These are phyloP conservation scores for Drymodes brunneopygia DNA, from an alignment of 2,113 vertebrate genomes.

Conservation along the genomic window DNA sequence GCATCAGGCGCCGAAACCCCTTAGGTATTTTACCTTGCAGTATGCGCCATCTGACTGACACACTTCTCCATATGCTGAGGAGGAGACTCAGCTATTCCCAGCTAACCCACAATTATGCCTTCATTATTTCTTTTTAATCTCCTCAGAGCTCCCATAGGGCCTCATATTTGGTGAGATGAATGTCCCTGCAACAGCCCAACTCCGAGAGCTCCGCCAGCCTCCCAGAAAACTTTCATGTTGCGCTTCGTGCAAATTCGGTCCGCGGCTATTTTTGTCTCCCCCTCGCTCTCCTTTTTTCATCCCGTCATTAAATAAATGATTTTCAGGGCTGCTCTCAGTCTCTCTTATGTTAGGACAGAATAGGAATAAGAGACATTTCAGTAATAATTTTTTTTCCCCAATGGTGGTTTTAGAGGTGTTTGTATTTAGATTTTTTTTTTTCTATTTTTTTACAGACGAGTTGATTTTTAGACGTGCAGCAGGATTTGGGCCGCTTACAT, in stretches of 20 bases:
- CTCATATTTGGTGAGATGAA: conserved; percentile 62
- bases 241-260: not conserved
- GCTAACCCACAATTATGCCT: conserved; percentile 69
- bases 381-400: not conserved
- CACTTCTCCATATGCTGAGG: conserved; percentile 71
- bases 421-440: not conserved
- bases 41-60: conserved; percentile 69
- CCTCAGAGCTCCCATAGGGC: conserved; percentile 58
- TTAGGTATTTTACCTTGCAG: conserved; percentile 70
- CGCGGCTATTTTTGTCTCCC: conserved; percentile 5
- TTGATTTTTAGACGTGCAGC: not conserved
- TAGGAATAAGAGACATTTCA: not conserved
- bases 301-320: not conserved
- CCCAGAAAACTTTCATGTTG: conserved; percentile 23
- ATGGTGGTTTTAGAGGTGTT: not conserved
- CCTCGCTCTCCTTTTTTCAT: not conserved
- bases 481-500: not conserved
- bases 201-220: not conserved
- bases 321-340: not conserved
- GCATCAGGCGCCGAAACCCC: conserved; percentile 60
- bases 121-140: conserved; percentile 74
- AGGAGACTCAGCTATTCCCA: conserved; percentile 70
- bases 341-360: not conserved
- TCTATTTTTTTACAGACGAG: not conserved
- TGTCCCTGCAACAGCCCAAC: conserved; percentile 53